Percentiles rank a stretch among this genome's conserved stretches.
phyloP scores from a whole-genome alignment of 2,888 invertebrate genomes.

The Ypsolopha sequella region DNA sequence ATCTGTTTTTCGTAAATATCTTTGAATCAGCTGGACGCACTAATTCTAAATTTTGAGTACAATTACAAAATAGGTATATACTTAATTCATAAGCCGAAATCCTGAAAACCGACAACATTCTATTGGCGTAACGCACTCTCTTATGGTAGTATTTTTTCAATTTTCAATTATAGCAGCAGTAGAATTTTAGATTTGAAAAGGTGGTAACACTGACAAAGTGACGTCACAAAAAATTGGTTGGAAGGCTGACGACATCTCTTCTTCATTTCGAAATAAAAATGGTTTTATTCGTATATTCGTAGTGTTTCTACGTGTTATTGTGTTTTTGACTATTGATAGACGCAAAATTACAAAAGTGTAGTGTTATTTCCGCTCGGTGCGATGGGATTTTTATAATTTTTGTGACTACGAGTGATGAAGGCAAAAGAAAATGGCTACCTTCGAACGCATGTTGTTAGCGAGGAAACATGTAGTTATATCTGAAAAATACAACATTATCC shows the following conservation, averaged over 20 bases:
- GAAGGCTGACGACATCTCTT: slow-evolving; percentile 55
- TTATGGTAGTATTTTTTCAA: slow-evolving; percentile 17
- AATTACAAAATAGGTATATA: too few relatives aligned
- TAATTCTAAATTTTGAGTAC: too few relatives aligned
- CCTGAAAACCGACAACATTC: too few relatives aligned
- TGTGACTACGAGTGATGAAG: slow-evolving; percentile 58
- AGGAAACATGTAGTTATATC: slow-evolving; percentile 71
- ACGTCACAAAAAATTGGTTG: slow-evolving; percentile 43
- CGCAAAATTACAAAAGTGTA: slow-evolving; percentile 42
- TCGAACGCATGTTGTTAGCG: slow-evolving; percentile 57
- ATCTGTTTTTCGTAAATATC: too few relatives aligned
- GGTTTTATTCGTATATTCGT: slow-evolving; percentile 43
- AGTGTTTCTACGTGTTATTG: slow-evolving; percentile 43
- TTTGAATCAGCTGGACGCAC: too few relatives aligned
- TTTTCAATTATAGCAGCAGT: too few relatives aligned
- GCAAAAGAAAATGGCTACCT: slow-evolving; percentile 64
- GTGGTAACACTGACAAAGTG: slow-evolving; percentile 55
- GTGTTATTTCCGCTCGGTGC: slow-evolving; percentile 44
- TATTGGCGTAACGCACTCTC: too few relatives aligned
- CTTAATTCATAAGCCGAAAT: too few relatives aligned
- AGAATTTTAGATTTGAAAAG: neutral
- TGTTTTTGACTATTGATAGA: slow-evolving; percentile 36
- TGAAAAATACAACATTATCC: slow-evolving; percentile 93
- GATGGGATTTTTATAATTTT: slow-evolving; percentile 48
- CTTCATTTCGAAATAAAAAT: slow-evolving; percentile 46